Evolutionary conservation across 2,888 invertebrate species (phyloP).

Genomic region (Myopa tessellatipennis): DNA sequence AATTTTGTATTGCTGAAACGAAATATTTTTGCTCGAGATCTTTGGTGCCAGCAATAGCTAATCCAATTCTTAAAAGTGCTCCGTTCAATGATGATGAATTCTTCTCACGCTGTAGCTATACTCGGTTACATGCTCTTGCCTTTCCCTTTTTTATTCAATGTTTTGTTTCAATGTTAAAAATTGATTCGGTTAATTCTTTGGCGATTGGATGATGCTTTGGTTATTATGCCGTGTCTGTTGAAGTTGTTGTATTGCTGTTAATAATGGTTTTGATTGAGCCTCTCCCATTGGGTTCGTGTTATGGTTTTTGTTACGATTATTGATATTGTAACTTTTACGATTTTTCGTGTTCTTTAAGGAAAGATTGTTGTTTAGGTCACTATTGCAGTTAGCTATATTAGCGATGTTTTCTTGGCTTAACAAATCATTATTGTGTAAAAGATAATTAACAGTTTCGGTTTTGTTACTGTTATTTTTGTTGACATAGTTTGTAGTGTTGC

Average conservation of each 20-base stretch:
- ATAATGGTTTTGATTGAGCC: constrained; percentile 6
- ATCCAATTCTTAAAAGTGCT: too few species aligned
- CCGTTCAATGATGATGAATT: not conserved
- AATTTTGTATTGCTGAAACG: too few species aligned
- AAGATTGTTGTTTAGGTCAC: not conserved
- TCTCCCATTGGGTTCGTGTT: not conserved
- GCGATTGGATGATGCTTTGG: not conserved
- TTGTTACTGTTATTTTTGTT: not conserved
- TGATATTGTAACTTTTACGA: constrained; percentile 4
- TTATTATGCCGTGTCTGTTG: constrained; percentile 1
- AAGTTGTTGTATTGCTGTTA: constrained; percentile 16
- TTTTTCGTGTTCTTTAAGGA: not conserved
- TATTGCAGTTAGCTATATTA: not conserved
- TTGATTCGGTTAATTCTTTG: not conserved
- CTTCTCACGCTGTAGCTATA: not conserved
- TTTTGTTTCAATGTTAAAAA: not conserved
- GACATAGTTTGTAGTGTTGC: constrained; percentile 37
- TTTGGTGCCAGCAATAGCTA: too few species aligned
- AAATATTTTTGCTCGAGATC: too few species aligned
- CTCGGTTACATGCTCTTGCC: constrained; percentile 1
- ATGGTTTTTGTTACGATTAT: constrained; percentile 16
- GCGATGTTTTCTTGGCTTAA: not conserved
- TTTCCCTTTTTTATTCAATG: not conserved
- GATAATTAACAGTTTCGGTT: not conserved
- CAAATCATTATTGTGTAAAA: not conserved